Base-by-base conservation (phyloP, 2,888 invertebrate species). In the Frankliniella fusca region DNA sequence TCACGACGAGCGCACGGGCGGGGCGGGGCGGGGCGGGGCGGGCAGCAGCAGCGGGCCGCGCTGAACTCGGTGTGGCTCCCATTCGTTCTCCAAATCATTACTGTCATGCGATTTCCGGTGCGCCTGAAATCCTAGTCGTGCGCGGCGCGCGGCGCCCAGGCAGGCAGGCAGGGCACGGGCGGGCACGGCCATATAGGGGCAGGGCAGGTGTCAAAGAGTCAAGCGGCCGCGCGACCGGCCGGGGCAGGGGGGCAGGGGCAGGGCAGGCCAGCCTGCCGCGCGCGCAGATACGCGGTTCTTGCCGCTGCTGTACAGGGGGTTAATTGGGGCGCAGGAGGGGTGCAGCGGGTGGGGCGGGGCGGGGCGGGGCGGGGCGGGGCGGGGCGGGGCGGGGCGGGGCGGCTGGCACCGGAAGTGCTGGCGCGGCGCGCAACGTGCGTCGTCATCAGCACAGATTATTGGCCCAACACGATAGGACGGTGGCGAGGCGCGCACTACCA, bases 121-220 rank as follows among this genome's bases (percentile, higher is more conserved):
- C 38, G 38, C 38, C 38, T 38, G 38, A 54, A 54, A 54, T 54
- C 54, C 54, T 54, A 38, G 38, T 38, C 38, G 38, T 5, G 38
- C 38, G 38, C 38, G 54, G 54, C 54, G 54, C 54, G 54, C 5
- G 1, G 3, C 54, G 54, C 15, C 54, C 1, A 9, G 15, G 3
- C 15, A 12, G 54, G 54, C 54, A 50, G 50, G 10, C 54, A 54
- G 12, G 54, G 3, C 54, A 15, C n/a, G n/a, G n/a, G n/a, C n/a
- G n/a, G n/a, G n/a, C n/a, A n/a, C n/a, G n/a, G n/a, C n/a, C n/a
- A n/a, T n/a, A n/a, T n/a, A 12, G 50, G 18, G 54, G 70, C 70
- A 23, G 70, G 70, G 70, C 70, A 70, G 70, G 70, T 70, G 70
- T 70, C 70, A 70, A 70, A 70, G 70, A 70, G 70, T 70, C 70